Percentiles rank a stretch among this genome's conserved stretches.
phyloP scores from a whole-genome alignment of 2,888 invertebrate genomes.

The Smittia sp. region DNA sequence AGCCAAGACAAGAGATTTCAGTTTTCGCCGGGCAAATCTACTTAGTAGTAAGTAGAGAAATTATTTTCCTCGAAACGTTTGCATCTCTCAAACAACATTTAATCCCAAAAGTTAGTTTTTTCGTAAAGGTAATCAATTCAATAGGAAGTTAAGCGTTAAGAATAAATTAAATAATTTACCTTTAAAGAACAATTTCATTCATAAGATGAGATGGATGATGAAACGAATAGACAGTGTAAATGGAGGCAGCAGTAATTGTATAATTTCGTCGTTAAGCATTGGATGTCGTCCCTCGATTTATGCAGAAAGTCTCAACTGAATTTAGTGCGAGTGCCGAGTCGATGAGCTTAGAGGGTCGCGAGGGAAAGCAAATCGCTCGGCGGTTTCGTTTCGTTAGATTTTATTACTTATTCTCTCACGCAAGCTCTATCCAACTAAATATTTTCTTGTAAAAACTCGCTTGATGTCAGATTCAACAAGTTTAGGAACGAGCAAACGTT shows the following conservation, averaged over 20 bases:
- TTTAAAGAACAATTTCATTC: neutral
- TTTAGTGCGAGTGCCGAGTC: too few relatives aligned
- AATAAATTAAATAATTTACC: slow-evolving; percentile 18
- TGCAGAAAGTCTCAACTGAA: neutral
- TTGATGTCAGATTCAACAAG: neutral
- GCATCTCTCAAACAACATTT: neutral
- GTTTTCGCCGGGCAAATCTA: neutral
- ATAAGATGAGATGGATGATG: neutral
- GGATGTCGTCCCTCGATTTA: neutral
- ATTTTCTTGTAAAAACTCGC: slow-evolving; percentile 9
- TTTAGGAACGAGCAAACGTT: neutral
- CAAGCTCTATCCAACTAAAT: too few relatives aligned
- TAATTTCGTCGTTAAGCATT: neutral
- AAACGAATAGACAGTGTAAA: neutral
- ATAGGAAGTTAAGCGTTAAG: slow-evolving; percentile 12
- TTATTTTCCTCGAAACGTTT: neutral
- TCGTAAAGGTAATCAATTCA: neutral
- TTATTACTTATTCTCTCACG: neutral
- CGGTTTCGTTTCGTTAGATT: neutral
- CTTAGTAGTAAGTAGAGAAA: neutral
- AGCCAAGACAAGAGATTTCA: too few relatives aligned
- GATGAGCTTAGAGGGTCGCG: too few relatives aligned
- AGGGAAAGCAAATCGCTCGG: neutral
- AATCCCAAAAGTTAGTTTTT: slow-evolving; percentile 3
- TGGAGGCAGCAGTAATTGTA: neutral